Conservation (phyloP, 2,797 vertebrate genomes). For the Muscicapa comitata region DNA sequence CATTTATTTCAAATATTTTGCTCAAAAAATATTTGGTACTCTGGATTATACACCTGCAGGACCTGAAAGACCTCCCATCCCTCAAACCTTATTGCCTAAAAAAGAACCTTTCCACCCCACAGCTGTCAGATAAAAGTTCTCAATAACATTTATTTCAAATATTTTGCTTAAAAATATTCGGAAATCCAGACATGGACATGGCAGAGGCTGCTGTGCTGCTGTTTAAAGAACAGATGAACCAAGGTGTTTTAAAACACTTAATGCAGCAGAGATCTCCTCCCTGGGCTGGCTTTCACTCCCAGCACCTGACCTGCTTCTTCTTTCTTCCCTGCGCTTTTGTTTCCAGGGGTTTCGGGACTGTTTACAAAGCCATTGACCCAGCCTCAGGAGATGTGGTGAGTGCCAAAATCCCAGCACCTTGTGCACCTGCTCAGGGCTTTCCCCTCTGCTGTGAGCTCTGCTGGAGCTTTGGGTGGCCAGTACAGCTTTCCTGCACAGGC, state of each 20-base stretch:
- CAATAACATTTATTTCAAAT: too few species aligned
- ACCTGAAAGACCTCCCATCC: too few species aligned
- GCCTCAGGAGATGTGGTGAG: constrained; percentile 91
- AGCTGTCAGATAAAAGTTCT: too few species aligned
- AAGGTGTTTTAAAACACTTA: not conserved
- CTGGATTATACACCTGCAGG: too few species aligned
- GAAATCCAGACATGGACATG: too few species aligned
- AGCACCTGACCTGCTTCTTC: not conserved
- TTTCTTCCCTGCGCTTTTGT: not conserved
- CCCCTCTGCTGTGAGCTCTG: not conserved
- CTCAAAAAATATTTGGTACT: not conserved
- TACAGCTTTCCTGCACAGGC: not conserved
- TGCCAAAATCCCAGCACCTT: not conserved
- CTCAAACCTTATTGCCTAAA: too few species aligned
- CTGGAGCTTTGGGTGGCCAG: not conserved
- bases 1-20: not conserved
- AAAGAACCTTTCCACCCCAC: too few species aligned
- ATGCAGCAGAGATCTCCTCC: not conserved
- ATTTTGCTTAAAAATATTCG: too few species aligned
- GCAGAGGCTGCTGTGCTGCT: not conserved
- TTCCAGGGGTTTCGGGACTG: constrained; percentile 90
- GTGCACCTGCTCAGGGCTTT: not conserved
- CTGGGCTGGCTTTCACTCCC: not conserved
- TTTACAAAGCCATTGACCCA: constrained; percentile 93
- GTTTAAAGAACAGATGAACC: not conserved